Evolutionary conservation across 2,113 vertebrate species (phyloP).

Genomic region (Ovibos moschatus): DNA sequence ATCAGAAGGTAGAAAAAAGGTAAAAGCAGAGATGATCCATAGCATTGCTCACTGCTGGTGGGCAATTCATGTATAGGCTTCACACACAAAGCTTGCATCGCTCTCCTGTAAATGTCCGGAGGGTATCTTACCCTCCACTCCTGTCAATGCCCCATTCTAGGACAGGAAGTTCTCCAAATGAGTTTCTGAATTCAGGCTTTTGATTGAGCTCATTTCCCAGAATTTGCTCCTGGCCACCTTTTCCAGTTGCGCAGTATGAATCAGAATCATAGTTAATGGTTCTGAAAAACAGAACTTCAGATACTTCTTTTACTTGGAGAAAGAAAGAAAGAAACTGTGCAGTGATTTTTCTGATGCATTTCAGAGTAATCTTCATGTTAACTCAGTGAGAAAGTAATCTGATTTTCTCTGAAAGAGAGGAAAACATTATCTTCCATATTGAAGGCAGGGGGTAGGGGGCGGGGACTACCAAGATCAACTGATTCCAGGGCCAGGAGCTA

Average conservation of each 20-base stretch:
- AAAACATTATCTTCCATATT: slow-evolving; percentile 17
- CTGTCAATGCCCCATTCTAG: not conserved
- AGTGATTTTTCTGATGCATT: slow-evolving; percentile 14
- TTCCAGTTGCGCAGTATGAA: slow-evolving; percentile 43
- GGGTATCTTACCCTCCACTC: not conserved
- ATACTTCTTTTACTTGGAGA: slow-evolving; percentile 33
- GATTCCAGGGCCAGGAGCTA: slow-evolving; percentile 39
- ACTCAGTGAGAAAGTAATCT: slow-evolving; percentile 35
- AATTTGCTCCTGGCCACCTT: slow-evolving; percentile 30
- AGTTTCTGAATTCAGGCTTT: slow-evolving; percentile 10
- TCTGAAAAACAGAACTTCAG: slow-evolving; percentile 48
- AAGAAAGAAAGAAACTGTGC: not conserved
- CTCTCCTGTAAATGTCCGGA: not conserved
- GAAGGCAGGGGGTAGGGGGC: too few relatives aligned
- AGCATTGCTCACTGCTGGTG: not conserved
- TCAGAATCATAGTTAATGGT: slow-evolving; percentile 32
- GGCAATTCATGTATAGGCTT: not conserved
- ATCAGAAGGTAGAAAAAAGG: not conserved
- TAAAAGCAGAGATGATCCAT: not conserved
- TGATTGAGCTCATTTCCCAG: slow-evolving; percentile 42
- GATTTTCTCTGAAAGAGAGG: slow-evolving; percentile 47
- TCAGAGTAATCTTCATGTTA: slow-evolving; percentile 30
- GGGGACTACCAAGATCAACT: not conserved
- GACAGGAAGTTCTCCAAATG: not conserved
- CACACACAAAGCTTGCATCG: not conserved